phyloP scores from a whole-genome alignment of 2,888 invertebrate genomes.

The Seira sanloemensis region DNA sequence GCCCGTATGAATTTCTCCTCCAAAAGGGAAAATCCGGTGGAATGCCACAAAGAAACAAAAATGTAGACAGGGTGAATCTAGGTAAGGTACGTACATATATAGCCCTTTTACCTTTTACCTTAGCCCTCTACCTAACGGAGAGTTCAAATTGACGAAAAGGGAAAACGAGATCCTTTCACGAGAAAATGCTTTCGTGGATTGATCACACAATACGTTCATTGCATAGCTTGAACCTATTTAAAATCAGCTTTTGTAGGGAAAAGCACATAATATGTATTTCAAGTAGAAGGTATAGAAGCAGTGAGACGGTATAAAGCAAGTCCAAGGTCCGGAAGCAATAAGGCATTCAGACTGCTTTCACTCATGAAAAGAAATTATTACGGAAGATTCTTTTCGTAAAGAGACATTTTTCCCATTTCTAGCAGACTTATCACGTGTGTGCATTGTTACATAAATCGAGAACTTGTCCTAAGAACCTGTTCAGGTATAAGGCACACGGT shows the following conservation, averaged over 20 bases:
- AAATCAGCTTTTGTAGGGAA: not conserved
- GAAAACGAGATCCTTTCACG: slow-evolving; percentile 36
- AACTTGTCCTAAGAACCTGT: not conserved
- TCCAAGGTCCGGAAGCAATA: slow-evolving; percentile 56
- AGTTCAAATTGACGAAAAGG: not conserved
- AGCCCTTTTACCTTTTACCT: no score
- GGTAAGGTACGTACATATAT: not conserved
- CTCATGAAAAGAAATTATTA: slow-evolving; percentile 51
- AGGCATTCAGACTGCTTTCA: slow-evolving; percentile 42
- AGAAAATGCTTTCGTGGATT: slow-evolving; percentile 33
- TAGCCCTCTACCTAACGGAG: not conserved
- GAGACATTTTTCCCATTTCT: slow-evolving; percentile 14
- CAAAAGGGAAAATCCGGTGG: not conserved
- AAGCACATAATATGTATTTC: not conserved
- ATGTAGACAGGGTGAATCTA: not conserved
- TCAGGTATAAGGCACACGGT: no score
- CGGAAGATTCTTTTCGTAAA: slow-evolving; percentile 30
- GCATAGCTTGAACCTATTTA: not conserved
- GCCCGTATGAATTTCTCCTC: no score
- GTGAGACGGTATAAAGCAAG: slow-evolving; percentile 13
- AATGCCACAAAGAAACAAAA: not conserved
- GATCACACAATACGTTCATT: slow-evolving; percentile 24
- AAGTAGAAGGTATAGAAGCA: not conserved
- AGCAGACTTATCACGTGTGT: not conserved
- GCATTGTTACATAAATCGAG: not conserved